Evolutionary conservation across 2,888 invertebrate genomes (phyloP), one percentile per base, ranked within the genome.

Genomic region (Periphyllus acericola): DNA sequence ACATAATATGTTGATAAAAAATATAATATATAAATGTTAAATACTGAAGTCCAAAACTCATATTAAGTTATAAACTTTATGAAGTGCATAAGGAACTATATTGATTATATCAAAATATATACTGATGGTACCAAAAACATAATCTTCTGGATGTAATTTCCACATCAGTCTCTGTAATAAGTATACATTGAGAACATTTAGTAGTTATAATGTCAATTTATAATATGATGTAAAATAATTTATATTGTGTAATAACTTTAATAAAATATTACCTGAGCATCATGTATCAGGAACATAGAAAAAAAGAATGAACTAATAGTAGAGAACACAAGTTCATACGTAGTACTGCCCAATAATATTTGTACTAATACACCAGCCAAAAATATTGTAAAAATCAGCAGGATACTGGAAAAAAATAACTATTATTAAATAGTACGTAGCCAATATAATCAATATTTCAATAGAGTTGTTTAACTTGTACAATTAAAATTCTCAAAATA

Each of bases 51-150:
- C n/a, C n/a, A n/a, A n/a, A n/a, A n/a, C 6, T 74, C 55, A 34
- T 32, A 75, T n/a, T 19, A 87, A 66, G 19, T 46, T 75, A 5
- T 81, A 87, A 8, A 87, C 6, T 74, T 87, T 87, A 46, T 87
- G 80, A 74, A 87, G 40, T 32, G 21, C 40, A 34, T 40, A 29
- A 74, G 87, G 87, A 80, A 81, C 14, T 34, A 87, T 21, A 34
- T 81, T 87, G 17, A 87, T 87, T 6, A 87, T 74, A 21, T 87
- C 81, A 74, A 87, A 87, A 87, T 87, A 87, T 81, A 87, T 80
- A 66, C 74, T 60, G 34, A 87, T 87, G 55, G 66, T 75, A 34
- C 81, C 87, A 66, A 81, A 87, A 81, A 81, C 40, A 74, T 74
- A 87, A 74, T 87, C 87, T 66, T 81, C 87, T 11, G 60, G 60